Evolutionary conservation across 1,140 invertebrate species (phyloP).

Genomic region (Delia radicum): DNA sequence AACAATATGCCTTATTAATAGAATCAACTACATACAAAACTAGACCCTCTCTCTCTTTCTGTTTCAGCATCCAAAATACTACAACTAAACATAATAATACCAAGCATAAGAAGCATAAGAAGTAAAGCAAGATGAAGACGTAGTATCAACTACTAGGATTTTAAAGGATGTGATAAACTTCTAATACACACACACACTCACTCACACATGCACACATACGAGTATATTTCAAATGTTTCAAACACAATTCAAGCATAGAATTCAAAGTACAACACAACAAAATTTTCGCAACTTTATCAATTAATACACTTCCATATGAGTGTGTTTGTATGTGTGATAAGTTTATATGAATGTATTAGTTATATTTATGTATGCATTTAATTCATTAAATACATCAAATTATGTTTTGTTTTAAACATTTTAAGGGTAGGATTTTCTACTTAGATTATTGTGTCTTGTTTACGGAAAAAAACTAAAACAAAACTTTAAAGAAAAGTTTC

Average conservation of each 20-base stretch:
- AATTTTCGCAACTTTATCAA: neutral
- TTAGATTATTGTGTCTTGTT: neutral
- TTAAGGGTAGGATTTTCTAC: neutral
- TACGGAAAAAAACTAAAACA: no score
- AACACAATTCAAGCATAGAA: neutral
- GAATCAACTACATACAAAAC: neutral
- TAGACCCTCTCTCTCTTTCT: neutral
- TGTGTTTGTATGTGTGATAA: neutral
- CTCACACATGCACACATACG: neutral
- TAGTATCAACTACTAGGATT: neutral
- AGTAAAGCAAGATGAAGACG: neutral
- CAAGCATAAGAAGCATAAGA: neutral
- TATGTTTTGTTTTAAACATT: neutral
- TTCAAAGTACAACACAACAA: neutral
- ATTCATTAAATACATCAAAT: neutral
- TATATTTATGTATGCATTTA: neutral
- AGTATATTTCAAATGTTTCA: neutral
- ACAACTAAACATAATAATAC: neutral
- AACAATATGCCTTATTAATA: neutral
- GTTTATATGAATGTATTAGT: no score
- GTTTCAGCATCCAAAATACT: neutral
- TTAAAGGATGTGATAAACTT: neutral
- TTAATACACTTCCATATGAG: neutral
- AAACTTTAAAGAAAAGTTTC: neutral
- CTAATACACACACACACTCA: neutral